These are phyloP conservation scores for Melanotaenia nigrans DNA, from an alignment of 2,797 vertebrate genomes.

Conservation along the genomic window DNA sequence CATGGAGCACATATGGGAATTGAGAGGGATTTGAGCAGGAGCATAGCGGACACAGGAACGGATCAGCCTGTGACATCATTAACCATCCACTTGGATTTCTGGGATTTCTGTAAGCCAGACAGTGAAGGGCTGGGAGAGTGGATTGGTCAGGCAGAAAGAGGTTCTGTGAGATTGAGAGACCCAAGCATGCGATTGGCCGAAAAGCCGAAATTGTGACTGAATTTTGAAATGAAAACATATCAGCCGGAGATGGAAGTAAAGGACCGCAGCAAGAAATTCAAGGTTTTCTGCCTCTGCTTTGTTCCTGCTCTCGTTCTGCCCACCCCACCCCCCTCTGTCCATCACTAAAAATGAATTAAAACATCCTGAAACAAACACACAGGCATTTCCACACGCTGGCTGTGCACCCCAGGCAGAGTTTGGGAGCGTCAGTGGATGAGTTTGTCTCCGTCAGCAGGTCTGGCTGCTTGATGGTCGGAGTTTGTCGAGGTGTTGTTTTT, in stretches of 20 bases:
- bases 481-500: conserved; percentile 85
- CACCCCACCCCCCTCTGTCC: too few species aligned
- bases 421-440: conserved; percentile 67
- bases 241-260: conserved; percentile 7
- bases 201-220: conserved; percentile 33
- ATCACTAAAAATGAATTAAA: conserved; percentile 6
- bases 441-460: conserved; percentile 82
- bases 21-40: conserved; percentile 72
- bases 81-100: conserved; percentile 77
- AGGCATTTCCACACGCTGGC: conserved; percentile 18
- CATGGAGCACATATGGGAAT: conserved; percentile 77
- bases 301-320: conserved; percentile 7
- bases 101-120: conserved; percentile 80
- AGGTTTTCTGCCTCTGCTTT: conserved; percentile 7
- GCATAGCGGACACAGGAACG: conserved; percentile 75
- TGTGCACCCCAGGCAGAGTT: conserved; percentile 41
- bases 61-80: conserved; percentile 85
- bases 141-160: conserved; percentile 31
- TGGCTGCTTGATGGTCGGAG: conserved; percentile 78
- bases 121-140: conserved; percentile 47
- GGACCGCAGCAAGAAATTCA: neutral
- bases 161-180: conserved; percentile 23
- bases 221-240: conserved; percentile 33
- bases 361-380: conserved; percentile 23
- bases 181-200: conserved; percentile 26